These are phyloP conservation scores for Metaphire vulgaris DNA, from an alignment of 1,140 invertebrate species.

Conservation along the genomic window DNA sequence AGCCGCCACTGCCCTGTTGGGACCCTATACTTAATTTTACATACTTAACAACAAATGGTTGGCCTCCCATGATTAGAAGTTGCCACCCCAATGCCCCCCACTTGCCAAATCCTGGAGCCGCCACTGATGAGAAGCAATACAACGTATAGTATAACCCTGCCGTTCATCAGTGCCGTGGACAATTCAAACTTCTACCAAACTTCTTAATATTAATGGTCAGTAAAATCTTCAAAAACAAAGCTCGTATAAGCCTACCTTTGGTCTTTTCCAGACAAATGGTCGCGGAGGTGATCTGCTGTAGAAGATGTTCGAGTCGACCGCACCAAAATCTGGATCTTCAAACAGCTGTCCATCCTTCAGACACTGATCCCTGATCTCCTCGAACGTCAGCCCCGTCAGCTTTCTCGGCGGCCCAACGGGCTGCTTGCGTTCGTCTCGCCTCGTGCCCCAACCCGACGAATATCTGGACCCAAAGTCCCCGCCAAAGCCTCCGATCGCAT, in stretches of 20 bases:
- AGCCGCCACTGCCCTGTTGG: no score
- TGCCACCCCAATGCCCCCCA: no score
- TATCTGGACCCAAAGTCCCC: not conserved
- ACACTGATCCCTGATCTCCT: conserved; percentile 40
- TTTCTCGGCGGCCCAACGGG: not conserved
- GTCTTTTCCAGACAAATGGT: conserved; percentile 46
- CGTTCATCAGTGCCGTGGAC: not conserved
- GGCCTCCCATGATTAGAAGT: no score
- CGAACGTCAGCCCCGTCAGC: conserved; percentile 37
- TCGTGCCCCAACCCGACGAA: not conserved
- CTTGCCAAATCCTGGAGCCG: no score
- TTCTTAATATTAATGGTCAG: not conserved
- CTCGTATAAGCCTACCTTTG: conserved; percentile 49
- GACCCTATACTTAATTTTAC: no score
- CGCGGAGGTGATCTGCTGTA: conserved; percentile 38
- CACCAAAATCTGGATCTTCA: conserved; percentile 49
- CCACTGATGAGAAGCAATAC: no score
- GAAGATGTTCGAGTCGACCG: conserved; percentile 42
- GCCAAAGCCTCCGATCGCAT: not conserved
- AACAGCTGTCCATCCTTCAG: conserved; percentile 41
- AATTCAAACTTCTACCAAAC: not conserved
- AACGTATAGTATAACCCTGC: no score
- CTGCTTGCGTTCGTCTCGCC: not conserved
- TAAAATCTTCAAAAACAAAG: no score
- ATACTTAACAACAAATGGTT: no score